Percentiles rank a stretch among this genome's conserved stretches.
phyloP scores from a whole-genome alignment of 2,797 vertebrate genomes.

The Platyrinchus mystaceus region DNA sequence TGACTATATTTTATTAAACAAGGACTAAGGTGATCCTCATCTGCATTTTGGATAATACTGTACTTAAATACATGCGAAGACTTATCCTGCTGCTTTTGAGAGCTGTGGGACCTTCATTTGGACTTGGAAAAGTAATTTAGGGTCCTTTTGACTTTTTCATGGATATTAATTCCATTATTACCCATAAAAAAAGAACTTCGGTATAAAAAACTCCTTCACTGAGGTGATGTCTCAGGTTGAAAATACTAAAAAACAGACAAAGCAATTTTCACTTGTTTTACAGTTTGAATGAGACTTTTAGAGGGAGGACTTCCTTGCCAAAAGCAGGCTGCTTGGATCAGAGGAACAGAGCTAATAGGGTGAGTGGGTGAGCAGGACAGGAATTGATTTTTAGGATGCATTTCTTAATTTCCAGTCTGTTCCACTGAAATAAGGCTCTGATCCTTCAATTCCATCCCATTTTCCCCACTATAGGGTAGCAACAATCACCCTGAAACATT shows the following conservation, averaged over 20 bases:
- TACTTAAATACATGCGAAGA: background rate
- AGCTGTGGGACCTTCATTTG: background rate
- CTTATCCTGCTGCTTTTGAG: background rate
- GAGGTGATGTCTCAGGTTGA: background rate
- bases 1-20: background rate
- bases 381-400: background rate
- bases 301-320: background rate
- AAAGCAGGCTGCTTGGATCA: background rate
- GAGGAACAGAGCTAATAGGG: background rate
- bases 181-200: background rate
- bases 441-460: background rate
- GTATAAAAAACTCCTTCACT: background rate
- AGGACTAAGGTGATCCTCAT: background rate
- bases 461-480: background rate
- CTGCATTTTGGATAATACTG: background rate
- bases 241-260: background rate
- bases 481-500: background rate
- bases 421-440: background rate
- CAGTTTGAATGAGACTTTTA: background rate
- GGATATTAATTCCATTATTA: background rate
- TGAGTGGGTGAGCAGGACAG: background rate
- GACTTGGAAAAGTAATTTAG: constrained; percentile 6
- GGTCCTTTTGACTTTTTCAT: background rate
- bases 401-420: background rate
- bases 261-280: background rate